phyloP scores from a whole-genome alignment of 92 coral and sea anemone genomes.

The Zoanthus gigantus region DNA sequence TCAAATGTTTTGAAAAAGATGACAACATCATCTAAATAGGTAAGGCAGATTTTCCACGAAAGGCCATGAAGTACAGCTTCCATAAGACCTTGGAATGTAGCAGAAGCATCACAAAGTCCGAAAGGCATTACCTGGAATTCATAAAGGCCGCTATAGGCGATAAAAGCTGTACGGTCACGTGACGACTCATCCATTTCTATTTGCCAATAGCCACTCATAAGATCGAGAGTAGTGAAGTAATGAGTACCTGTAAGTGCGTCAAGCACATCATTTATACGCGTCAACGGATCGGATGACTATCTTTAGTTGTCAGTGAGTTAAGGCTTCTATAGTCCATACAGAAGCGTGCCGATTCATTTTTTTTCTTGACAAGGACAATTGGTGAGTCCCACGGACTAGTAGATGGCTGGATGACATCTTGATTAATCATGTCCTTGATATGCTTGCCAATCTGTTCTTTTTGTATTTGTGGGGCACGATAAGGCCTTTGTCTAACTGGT shows the following conservation, averaged over 20 bases:
- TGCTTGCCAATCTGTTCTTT: constrained; percentile 22
- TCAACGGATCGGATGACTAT: constrained; percentile 22
- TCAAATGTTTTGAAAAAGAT: not conserved
- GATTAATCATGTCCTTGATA: constrained; percentile 16
- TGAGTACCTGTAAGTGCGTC: constrained; percentile 23
- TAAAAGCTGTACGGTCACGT: constrained; percentile 11
- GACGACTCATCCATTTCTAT: constrained; percentile 2
- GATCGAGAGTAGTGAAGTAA: constrained; percentile 30
- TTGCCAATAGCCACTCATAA: constrained; percentile 12
- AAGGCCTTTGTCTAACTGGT: constrained; percentile 29
- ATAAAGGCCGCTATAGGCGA: not conserved
- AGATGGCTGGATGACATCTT: constrained; percentile 38
- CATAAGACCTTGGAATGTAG: constrained; percentile 1
- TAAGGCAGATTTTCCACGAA: constrained; percentile 10
- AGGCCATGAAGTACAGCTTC: not conserved
- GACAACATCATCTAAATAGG: not conserved
- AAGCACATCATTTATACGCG: constrained; percentile 29
- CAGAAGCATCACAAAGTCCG: not conserved
- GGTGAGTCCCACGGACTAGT: constrained; percentile 52
- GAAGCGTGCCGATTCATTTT: constrained; percentile 31
- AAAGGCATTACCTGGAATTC: constrained; percentile 1
- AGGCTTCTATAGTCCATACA: constrained; percentile 28
- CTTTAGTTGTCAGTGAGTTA: constrained; percentile 11
- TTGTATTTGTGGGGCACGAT: constrained; percentile 40
- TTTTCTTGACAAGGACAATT: constrained; percentile 37